Evolutionary conservation across 2,113 vertebrate species (phyloP).

Genomic region (Pseudorhombus dupliciocellatus): DNA sequence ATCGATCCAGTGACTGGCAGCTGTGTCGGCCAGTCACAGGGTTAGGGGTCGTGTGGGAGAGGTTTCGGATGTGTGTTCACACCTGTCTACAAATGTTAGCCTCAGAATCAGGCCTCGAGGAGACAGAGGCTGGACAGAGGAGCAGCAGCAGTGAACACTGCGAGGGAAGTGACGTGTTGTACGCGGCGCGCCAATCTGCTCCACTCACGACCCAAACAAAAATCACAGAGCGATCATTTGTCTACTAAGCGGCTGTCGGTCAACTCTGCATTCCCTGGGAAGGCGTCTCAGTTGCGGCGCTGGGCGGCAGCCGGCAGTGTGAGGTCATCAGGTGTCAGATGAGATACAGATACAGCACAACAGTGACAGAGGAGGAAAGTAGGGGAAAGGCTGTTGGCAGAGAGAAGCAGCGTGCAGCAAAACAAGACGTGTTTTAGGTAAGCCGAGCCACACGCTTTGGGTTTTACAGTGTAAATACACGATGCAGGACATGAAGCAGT

Average conservation of each 20-base stretch:
- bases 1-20: not conserved
- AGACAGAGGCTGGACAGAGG: not conserved
- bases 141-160: not conserved
- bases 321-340: conserved; percentile 20
- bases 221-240: too few species aligned
- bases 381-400: not conserved
- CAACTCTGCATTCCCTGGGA: not conserved
- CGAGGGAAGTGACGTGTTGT: too few species aligned
- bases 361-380: conserved; percentile 36
- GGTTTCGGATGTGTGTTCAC: conserved; percentile 20
- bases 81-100: conserved; percentile 42
- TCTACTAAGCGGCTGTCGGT: too few species aligned
- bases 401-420: conserved; percentile 10
- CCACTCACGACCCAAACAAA: too few species aligned
- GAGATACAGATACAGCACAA: conserved; percentile 7
- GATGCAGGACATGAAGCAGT: conserved; percentile 1
- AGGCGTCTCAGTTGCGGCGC: not conserved
- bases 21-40: not conserved
- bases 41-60: too few species aligned
- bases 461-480: conserved; percentile 22
- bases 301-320: not conserved
- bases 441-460: not conserved
- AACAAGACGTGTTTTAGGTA: conserved; percentile 19
- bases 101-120: conserved; percentile 37
- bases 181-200: too few species aligned